Conservation (phyloP, 2,113 vertebrate species). For the Taxidea taxus region DNA sequence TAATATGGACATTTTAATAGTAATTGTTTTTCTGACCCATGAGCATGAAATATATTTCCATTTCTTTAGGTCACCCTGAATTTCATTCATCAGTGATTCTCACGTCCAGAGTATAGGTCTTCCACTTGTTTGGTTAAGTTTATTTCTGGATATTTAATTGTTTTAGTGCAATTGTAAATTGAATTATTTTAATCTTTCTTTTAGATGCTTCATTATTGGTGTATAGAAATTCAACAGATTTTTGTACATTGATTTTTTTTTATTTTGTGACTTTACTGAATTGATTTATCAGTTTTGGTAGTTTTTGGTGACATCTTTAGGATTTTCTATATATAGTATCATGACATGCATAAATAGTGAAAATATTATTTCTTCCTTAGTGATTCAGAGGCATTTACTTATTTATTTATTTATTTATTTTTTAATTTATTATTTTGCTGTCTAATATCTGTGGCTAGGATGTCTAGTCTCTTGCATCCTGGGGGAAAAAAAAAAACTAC, state of each 20-base stretch:
- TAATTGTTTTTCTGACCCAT: not conserved
- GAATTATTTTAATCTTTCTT: not conserved
- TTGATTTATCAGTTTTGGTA: not conserved
- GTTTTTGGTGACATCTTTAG: not conserved
- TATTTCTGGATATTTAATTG: not conserved
- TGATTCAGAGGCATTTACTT: not conserved
- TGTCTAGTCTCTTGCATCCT: not conserved
- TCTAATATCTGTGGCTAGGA: not conserved
- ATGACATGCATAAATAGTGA: not conserved
- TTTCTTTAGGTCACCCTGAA: not conserved
- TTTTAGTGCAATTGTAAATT: not conserved
- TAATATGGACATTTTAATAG: not conserved
- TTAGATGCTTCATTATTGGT: not conserved
- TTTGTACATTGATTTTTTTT: not conserved
- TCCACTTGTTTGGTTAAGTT: not conserved
- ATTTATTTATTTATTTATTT: not conserved
- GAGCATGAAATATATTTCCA: not conserved
- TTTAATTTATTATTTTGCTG: not conserved
- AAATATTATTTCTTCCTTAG: not conserved
- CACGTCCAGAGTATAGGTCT: not conserved
- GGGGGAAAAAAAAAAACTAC: not conserved
- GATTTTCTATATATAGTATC: not conserved
- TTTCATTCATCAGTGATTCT: not conserved
- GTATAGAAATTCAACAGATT: not conserved
- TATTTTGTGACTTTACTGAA: not conserved